Evolutionary conservation across 2,113 vertebrate genomes (phyloP).

Genomic region (Dicerorhinus sumatrensis): DNA sequence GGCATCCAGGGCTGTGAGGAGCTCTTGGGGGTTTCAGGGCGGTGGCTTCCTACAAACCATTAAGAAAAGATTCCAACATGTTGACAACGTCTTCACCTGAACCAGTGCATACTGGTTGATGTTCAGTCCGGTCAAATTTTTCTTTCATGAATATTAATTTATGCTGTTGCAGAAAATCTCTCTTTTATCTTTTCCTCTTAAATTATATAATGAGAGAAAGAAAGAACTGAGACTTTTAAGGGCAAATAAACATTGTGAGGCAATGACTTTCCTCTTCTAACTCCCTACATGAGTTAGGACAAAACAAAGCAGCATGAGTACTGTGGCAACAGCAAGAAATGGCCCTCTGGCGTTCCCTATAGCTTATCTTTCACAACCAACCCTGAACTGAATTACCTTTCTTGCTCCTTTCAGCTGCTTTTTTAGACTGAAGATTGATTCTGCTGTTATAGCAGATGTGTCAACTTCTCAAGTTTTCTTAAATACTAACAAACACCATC

Average conservation of each 20-base stretch:
- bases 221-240: not conserved
- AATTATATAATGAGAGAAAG: not conserved
- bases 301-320: not conserved
- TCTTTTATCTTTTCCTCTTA: not conserved
- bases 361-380: not conserved
- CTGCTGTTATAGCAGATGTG: not conserved
- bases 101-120: not conserved
- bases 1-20: not conserved
- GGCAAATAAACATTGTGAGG: not conserved
- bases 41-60: not conserved
- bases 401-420: not conserved
- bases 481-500: not conserved
- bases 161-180: not conserved
- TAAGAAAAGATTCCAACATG: not conserved
- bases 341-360: not conserved
- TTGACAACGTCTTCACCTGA: not conserved
- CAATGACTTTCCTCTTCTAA: not conserved
- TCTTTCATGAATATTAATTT: not conserved
- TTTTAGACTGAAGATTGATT: not conserved
- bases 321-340: fast-evolving
- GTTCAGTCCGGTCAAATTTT: not conserved
- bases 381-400: not conserved
- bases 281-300: too few species aligned
- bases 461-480: not conserved
- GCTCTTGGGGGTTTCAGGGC: not conserved